Conservation (phyloP, 2,113 vertebrate species). For the Thunnus thynnus region DNA sequence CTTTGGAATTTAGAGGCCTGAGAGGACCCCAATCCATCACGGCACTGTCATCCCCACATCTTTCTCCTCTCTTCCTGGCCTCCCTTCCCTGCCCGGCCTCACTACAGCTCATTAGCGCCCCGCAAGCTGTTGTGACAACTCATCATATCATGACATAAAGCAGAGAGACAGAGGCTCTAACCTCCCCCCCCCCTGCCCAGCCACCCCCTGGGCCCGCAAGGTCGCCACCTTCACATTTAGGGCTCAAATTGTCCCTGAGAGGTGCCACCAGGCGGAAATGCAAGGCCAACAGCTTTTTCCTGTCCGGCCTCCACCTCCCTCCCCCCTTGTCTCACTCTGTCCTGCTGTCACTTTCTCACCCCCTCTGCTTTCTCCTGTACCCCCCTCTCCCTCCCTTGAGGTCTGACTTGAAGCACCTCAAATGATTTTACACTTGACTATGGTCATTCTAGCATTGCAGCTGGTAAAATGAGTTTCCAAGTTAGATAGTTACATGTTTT, state of each 20-base stretch:
- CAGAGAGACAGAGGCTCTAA: conserved; percentile 73
- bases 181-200: conserved; percentile 1
- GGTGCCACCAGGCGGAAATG: conserved; percentile 83
- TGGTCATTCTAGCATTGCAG: background rate
- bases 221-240: conserved; percentile 86
- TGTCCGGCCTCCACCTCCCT: conserved; percentile 69
- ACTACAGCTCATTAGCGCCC: conserved; percentile 86
- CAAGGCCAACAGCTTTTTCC: conserved; percentile 82
- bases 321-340: conserved; percentile 62
- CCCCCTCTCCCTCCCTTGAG: conserved; percentile 37
- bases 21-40: conserved; percentile 84
- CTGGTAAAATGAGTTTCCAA: background rate
- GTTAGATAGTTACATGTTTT: background rate
- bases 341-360: conserved; percentile 66
- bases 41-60: conserved; percentile 77
- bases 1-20: conserved; percentile 83
- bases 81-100: conserved; percentile 65
- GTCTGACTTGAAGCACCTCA: conserved; percentile 59
- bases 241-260: conserved; percentile 83
- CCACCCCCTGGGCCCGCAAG: conserved; percentile 69
- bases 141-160: conserved; percentile 87
- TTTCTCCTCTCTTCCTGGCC: conserved; percentile 47
- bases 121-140: conserved; percentile 85
- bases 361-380: conserved; percentile 30
- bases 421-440: conserved; percentile 45